Evolutionary conservation across 2,113 vertebrate genomes (phyloP).

Genomic region (Reinhardtius hippoglossoides): DNA sequence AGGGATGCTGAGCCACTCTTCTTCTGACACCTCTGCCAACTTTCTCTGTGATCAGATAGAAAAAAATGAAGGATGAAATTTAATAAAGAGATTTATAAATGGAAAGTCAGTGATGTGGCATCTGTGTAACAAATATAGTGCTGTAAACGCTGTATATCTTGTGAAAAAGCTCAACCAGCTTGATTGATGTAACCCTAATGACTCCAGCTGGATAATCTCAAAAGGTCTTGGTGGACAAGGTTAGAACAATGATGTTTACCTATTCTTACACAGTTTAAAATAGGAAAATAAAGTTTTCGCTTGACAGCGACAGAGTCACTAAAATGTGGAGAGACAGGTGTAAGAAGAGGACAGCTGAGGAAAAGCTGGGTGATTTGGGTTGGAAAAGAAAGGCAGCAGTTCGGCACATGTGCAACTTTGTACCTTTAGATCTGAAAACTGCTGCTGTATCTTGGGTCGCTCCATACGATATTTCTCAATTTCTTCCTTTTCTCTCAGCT

Average conservation of each 20-base stretch:
- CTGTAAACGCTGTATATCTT: too few species aligned
- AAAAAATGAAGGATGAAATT: neutral
- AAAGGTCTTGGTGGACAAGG: too few species aligned
- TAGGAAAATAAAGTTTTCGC: neutral
- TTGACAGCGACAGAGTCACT: neutral
- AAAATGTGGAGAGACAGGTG: neutral
- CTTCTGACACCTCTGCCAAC: constrained; percentile 94
- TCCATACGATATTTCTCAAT: constrained; percentile 99
- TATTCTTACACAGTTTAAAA: neutral
- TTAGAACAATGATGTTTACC: too few species aligned
- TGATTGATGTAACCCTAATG: too few species aligned
- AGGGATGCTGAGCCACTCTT: constrained; percentile 98
- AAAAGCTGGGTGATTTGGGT: neutral
- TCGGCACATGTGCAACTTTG: neutral
- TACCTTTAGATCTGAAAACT: constrained; percentile 98
- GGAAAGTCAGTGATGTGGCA: too few species aligned
- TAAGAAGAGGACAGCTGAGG: neutral
- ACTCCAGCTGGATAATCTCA: too few species aligned
- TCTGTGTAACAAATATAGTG: too few species aligned
- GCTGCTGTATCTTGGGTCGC: constrained; percentile 97
- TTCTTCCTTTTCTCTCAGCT: constrained; percentile 97
- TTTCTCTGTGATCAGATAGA: constrained; percentile 85
- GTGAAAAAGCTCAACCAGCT: too few species aligned
- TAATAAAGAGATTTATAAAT: neutral
- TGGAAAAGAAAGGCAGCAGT: neutral